A percentile compares a stretch with the other conserved stretches of the same genome.
Evolutionary conservation across 2,113 vertebrate genomes (phyloP).

Genomic region (Pyrgilauda ruficollis): DNA sequence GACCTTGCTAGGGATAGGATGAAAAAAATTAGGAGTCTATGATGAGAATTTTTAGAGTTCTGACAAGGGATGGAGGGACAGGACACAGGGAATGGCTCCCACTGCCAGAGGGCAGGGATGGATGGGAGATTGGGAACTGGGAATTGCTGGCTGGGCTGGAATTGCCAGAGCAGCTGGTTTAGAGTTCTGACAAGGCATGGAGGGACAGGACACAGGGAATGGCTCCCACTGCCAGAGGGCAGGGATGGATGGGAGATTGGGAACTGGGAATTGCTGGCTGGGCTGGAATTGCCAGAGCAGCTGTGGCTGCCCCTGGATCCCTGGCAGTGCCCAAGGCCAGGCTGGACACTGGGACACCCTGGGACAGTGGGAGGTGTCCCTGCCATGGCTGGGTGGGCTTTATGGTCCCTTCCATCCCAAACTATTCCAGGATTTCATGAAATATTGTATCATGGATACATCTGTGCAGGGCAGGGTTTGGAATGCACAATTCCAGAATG

Average conservation of each 20-base stretch:
- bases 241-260: too few relatives aligned
- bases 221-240: too few relatives aligned
- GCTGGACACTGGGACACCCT: neutral
- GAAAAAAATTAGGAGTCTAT: fast-evolving
- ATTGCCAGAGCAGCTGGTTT: too few relatives aligned
- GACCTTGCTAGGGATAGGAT: neutral
- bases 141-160: neutral
- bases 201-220: too few relatives aligned
- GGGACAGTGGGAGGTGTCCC: neutral
- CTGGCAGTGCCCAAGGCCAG: neutral
- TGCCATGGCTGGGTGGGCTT: neutral
- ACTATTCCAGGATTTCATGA: neutral
- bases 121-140: neutral
- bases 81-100: neutral
- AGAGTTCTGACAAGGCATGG: too few relatives aligned
- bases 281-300: neutral
- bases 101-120: neutral
- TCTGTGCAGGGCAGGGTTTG: neutral
- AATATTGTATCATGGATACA: fast-evolving
- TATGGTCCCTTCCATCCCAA: fast-evolving
- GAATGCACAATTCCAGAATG: neutral
- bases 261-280: too few relatives aligned
- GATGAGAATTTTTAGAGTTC: fast-evolving
- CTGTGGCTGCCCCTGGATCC: neutral
- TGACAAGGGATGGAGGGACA: neutral